Percentiles rank a stretch among this genome's conserved stretches.
Evolutionary conservation across 2,888 invertebrate genomes (phyloP).

Genomic region (Drosophila aldrichi): DNA sequence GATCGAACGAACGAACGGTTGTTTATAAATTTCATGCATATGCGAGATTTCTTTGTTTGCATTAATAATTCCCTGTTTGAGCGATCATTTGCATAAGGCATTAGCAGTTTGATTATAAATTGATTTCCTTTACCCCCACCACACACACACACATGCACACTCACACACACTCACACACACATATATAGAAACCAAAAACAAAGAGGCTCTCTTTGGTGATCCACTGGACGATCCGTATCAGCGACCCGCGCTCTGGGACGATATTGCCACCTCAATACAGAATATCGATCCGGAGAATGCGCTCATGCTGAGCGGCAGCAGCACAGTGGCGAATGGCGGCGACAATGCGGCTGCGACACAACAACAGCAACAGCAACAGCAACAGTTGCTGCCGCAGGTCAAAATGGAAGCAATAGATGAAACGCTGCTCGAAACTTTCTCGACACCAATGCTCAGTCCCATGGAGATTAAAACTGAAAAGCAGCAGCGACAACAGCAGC

Average conservation of each 20-base stretch:
- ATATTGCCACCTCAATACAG: conserved; percentile 95
- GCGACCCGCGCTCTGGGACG: conserved; percentile 95
- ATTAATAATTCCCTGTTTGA: conserved; percentile 59
- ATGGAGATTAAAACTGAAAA: conserved; percentile 93
- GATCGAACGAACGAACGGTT: conserved; percentile 43
- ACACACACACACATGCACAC: not conserved
- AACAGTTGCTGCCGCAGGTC: conserved; percentile 87
- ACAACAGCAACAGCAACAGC: conserved; percentile 40
- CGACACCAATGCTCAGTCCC: conserved; percentile 91
- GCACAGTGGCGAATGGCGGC: conserved; percentile 82
- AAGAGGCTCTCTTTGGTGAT: conserved; percentile 84
- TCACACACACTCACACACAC: not conserved
- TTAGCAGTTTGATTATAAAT: conserved; percentile 68
- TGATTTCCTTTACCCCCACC: conserved; percentile 45
- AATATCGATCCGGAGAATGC: conserved; percentile 96
- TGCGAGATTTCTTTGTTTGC: conserved; percentile 78
- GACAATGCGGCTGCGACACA: conserved; percentile 46
- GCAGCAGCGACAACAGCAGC: conserved; percentile 75
- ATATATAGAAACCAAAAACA: conserved; percentile 84
- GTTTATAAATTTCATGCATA: conserved; percentile 79
- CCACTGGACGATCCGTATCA: conserved; percentile 92
- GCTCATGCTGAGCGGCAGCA: conserved; percentile 91
- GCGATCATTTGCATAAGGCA: conserved; percentile 66
- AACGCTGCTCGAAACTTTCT: conserved; percentile 87
- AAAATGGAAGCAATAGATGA: conserved; percentile 92